phyloP scores from a whole-genome alignment of 2,797 vertebrate species.

The Naso thynnoides region DNA sequence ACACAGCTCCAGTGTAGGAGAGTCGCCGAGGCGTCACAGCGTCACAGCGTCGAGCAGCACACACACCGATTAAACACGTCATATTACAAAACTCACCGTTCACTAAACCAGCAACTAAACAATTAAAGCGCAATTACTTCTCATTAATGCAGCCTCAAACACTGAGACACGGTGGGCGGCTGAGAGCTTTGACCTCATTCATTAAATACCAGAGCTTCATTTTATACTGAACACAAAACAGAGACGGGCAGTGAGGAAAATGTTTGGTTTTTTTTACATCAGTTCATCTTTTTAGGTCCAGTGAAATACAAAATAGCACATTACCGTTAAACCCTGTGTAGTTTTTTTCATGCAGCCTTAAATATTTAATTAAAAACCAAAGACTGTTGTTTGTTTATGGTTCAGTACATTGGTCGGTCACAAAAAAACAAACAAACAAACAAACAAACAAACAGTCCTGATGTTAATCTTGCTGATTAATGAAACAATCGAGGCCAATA shows the following conservation, averaged over 20 bases:
- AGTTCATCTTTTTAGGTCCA: not conserved
- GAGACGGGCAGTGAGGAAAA: not conserved
- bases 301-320: not conserved
- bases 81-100: constrained; percentile 55
- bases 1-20: constrained; percentile 17
- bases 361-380: too few species aligned
- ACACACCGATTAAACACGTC: constrained; percentile 60
- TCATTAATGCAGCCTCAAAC: constrained; percentile 31
- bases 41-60: constrained; percentile 21
- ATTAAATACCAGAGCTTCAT: not conserved
- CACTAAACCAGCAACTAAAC: constrained; percentile 57
- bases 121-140: constrained; percentile 64
- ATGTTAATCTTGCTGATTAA: not conserved
- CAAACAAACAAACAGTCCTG: too few species aligned
- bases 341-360: too few species aligned
- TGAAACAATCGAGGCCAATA: not conserved
- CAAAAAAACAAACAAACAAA: not conserved
- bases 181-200: not conserved
- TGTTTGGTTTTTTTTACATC: not conserved
- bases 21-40: too few species aligned
- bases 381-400: not conserved
- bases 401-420: not conserved
- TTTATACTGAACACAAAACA: not conserved
- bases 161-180: constrained; percentile 1
- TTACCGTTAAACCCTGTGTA: not conserved